A percentile compares a stretch with the other conserved stretches of the same genome.
Conservation (phyloP, 2,797 vertebrate genomes). For the Halcyon chelicuti region DNA sequence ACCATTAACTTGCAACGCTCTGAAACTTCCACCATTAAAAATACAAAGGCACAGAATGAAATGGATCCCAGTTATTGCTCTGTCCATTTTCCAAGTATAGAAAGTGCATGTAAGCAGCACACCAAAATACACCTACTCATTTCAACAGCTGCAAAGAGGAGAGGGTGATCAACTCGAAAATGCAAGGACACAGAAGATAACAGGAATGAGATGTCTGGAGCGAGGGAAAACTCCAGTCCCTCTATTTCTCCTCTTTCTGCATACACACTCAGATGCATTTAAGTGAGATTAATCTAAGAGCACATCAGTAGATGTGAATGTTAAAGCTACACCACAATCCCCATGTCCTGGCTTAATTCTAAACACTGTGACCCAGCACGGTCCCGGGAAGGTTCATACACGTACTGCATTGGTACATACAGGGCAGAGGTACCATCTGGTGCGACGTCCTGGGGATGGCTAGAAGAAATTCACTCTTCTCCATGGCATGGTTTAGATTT, state of each 20-base stretch:
- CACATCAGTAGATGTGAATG: neutral
- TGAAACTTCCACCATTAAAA: neutral
- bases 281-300: neutral
- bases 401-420: neutral
- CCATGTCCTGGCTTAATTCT: neutral
- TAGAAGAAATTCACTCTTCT: constrained; percentile 37
- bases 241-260: neutral
- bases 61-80: neutral
- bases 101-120: neutral
- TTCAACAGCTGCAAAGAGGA: neutral
- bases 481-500: neutral
- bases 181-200: neutral
- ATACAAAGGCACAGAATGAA: neutral
- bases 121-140: neutral
- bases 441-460: neutral
- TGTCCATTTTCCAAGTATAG: neutral
- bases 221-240: neutral
- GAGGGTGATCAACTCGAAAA: neutral
- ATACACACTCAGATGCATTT: neutral
- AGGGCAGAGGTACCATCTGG: neutral
- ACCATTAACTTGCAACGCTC: neutral
- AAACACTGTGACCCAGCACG: neutral
- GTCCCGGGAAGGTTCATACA: neutral
- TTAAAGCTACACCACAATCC: neutral
- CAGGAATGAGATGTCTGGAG: neutral